Evolutionary conservation across 30 jellyfish, hydroid and myxozoan genomes (phyloP).

Genomic region (Pseudorhiza aurosa): DNA sequence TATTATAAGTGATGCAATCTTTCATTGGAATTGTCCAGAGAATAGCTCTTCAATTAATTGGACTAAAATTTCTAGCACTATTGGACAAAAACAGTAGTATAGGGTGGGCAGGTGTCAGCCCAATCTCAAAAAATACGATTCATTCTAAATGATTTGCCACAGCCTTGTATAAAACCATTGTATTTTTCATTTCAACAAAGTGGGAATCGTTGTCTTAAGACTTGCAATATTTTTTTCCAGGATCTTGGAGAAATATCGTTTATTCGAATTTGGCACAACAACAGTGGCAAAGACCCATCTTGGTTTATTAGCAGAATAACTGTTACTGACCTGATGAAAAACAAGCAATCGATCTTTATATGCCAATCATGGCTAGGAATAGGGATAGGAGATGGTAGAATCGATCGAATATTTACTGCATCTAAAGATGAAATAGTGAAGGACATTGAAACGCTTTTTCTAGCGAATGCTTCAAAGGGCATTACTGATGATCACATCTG

Average conservation of each 20-base stretch:
- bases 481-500: slow-evolving; percentile 88
- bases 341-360: slow-evolving; percentile 44
- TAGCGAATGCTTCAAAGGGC: slow-evolving; percentile 76
- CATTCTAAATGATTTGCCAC: no score
- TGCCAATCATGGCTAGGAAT: slow-evolving; percentile 77
- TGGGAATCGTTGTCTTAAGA: no score
- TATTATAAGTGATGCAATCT: no score
- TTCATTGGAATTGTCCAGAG: no score
- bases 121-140: no score
- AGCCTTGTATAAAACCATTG: no score
- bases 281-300: slow-evolving; percentile 64
- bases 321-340: slow-evolving; percentile 46
- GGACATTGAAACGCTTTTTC: slow-evolving; percentile 62
- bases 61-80: no score
- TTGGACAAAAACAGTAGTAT: no score
- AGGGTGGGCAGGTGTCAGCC: no score
- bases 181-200: no score
- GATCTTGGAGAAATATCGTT: slow-evolving; percentile 62
- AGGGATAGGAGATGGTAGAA: slow-evolving; percentile 62
- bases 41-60: no score
- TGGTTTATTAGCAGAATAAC: slow-evolving; percentile 87
- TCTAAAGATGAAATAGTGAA: slow-evolving; percentile 55
- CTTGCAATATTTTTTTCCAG: no score
- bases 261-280: slow-evolving; percentile 76
- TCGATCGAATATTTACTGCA: slow-evolving; percentile 50